These are phyloP conservation scores for Drosophila tripunctata DNA, from an alignment of 2,888 invertebrate species.

Conservation along the genomic window DNA sequence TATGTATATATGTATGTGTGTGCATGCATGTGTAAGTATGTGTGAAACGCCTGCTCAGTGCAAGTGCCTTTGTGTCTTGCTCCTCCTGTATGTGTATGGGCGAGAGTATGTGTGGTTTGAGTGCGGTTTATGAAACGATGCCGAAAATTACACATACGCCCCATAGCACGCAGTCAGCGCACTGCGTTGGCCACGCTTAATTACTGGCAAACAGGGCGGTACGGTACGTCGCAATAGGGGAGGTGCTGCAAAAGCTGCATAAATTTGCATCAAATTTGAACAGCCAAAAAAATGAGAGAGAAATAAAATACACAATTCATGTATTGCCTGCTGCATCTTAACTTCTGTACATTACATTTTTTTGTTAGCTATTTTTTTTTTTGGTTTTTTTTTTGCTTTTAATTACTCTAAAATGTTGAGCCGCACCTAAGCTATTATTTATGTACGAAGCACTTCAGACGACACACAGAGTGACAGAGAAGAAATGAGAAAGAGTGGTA, in stretches of 20 bases:
- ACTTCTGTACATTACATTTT: slow-evolving; percentile 48
- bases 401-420: slow-evolving; percentile 79
- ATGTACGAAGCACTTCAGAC: slow-evolving; percentile 28
- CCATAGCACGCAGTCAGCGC: slow-evolving; percentile 66
- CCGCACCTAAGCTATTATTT: slow-evolving; percentile 65
- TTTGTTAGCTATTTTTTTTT: slow-evolving; percentile 64
- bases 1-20: slow-evolving; percentile 7
- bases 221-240: no score
- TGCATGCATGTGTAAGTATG: slow-evolving; percentile 25
- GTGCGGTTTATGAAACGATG: slow-evolving; percentile 78
- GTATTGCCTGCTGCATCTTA: slow-evolving; percentile 58
- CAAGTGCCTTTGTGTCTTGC: slow-evolving; percentile 27
- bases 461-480: slow-evolving; percentile 24
- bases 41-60: slow-evolving; percentile 56
- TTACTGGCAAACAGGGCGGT: slow-evolving; percentile 52
- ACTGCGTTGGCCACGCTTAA: slow-evolving; percentile 72
- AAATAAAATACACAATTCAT: slow-evolving; percentile 50
- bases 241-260: slow-evolving; percentile 47
- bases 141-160: slow-evolving; percentile 80
- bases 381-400: no score
- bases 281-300: slow-evolving; percentile 40
- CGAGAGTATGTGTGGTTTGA: slow-evolving; percentile 41
- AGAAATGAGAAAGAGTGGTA: no score
- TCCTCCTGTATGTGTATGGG: neutral
- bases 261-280: slow-evolving; percentile 73